These are phyloP conservation scores for Tichodroma muraria DNA, from an alignment of 2,113 vertebrate species.

Conservation along the genomic window DNA sequence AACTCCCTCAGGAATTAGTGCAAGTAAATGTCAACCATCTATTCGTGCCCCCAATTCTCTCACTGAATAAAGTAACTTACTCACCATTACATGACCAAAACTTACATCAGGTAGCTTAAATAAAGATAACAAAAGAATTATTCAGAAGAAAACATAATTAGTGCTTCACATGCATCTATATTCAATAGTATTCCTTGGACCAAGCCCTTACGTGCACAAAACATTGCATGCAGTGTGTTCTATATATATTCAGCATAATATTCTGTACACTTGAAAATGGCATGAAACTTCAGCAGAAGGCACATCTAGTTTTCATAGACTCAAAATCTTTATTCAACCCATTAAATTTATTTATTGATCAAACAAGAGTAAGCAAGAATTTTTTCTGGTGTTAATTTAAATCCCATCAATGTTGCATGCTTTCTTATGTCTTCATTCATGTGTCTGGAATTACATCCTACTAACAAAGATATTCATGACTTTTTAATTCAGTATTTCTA, in stretches of 20 bases:
- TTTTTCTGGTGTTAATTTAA: background rate
- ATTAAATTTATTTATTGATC: background rate
- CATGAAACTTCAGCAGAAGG: background rate
- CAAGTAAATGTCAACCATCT: background rate
- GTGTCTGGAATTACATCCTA: background rate
- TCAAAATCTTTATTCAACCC: background rate
- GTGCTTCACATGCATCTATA: background rate
- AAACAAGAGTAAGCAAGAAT: background rate
- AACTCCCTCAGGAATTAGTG: background rate
- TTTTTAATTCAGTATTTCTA: background rate
- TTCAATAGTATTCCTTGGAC: background rate
- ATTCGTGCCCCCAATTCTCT: background rate
- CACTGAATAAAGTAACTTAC: slow-evolving; percentile 1
- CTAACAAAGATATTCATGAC: background rate
- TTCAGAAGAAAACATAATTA: background rate
- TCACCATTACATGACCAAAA: slow-evolving; percentile 68
- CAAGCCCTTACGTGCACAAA: background rate
- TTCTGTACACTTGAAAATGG: background rate
- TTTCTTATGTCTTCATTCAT: background rate
- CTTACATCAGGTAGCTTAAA: slow-evolving; percentile 68
- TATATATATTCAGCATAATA: background rate
- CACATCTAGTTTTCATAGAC: background rate
- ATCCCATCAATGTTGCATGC: background rate
- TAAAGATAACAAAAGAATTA: slow-evolving; percentile 17
- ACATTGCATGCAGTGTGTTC: background rate